phyloP scores from a whole-genome alignment of 2,797 vertebrate species.

The Oreortyx pictus region DNA sequence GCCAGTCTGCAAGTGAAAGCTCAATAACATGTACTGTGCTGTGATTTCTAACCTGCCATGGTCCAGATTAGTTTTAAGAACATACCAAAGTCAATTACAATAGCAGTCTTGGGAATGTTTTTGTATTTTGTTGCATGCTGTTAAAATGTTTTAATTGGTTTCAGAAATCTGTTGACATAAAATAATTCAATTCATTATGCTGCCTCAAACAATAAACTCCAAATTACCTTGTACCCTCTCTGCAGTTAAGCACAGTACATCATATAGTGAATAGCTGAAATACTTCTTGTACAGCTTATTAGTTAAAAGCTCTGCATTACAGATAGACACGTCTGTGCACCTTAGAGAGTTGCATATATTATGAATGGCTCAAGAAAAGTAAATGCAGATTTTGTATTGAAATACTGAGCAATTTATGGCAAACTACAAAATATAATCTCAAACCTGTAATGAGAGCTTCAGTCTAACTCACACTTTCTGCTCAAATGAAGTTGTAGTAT shows the following conservation, averaged over 20 bases:
- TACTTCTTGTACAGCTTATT: neutral
- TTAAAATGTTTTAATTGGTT: constrained; percentile 39
- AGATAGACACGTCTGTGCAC: neutral
- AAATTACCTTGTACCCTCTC: neutral
- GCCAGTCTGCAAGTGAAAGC: neutral
- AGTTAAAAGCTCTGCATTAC: neutral
- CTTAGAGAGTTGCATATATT: neutral
- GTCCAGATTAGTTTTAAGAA: constrained; percentile 55
- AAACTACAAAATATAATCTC: constrained; percentile 32
- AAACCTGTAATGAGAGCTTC: neutral
- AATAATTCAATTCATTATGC: constrained; percentile 15
- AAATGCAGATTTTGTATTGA: constrained; percentile 7
- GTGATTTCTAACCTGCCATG: constrained; percentile 35
- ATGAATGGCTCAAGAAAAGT: constrained; percentile 8
- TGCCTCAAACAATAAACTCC: constrained; percentile 10
- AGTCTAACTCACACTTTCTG: neutral
- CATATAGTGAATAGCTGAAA: neutral
- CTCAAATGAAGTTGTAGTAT: neutral
- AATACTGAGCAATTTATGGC: neutral
- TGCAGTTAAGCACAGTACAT: neutral
- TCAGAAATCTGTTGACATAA: constrained; percentile 42
- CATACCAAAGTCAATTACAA: constrained; percentile 44
- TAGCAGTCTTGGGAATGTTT: neutral
- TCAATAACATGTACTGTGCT: constrained; percentile 38
- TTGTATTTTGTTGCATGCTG: neutral